phyloP scores from a whole-genome alignment of 1,140 invertebrate species.

The Drosophila nikananu region DNA sequence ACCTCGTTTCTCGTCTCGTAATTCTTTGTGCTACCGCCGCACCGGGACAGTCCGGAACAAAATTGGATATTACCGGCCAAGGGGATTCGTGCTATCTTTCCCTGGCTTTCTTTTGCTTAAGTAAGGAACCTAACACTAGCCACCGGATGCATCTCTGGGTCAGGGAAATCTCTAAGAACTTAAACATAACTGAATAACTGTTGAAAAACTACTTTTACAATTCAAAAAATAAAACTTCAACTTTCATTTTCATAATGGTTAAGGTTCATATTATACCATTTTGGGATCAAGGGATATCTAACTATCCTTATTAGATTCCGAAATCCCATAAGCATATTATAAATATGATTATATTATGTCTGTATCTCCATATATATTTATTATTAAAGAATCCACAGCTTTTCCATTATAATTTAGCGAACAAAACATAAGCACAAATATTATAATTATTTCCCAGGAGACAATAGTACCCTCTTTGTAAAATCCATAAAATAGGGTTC shows the following conservation, averaged over 20 bases:
- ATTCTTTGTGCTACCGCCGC: constrained; percentile 46
- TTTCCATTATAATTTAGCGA: too few species aligned
- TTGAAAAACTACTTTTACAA: neutral
- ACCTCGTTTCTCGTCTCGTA: constrained; percentile 41
- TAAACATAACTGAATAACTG: neutral
- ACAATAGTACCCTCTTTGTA: neutral
- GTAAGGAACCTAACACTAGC: neutral
- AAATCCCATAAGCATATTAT: neutral
- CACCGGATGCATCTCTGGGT: neutral
- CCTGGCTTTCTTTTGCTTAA: constrained; percentile 33
- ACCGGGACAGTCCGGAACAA: constrained; percentile 57
- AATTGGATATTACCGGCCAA: constrained; percentile 49
- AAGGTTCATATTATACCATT: neutral
- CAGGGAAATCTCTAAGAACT: neutral
- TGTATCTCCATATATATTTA: neutral
- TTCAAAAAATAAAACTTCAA: too few species aligned
- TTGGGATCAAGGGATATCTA: neutral
- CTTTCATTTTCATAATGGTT: neutral
- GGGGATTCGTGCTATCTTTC: constrained; percentile 10
- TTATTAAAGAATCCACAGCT: neutral
- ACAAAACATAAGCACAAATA: too few species aligned
- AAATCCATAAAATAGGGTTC: too few species aligned
- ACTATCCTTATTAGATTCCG: neutral
- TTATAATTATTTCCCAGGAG: neutral
- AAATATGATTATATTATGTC: neutral